These are phyloP conservation scores for Chamaedrilus cognettii DNA, from an alignment of 2,888 invertebrate species.

Conservation along the genomic window DNA sequence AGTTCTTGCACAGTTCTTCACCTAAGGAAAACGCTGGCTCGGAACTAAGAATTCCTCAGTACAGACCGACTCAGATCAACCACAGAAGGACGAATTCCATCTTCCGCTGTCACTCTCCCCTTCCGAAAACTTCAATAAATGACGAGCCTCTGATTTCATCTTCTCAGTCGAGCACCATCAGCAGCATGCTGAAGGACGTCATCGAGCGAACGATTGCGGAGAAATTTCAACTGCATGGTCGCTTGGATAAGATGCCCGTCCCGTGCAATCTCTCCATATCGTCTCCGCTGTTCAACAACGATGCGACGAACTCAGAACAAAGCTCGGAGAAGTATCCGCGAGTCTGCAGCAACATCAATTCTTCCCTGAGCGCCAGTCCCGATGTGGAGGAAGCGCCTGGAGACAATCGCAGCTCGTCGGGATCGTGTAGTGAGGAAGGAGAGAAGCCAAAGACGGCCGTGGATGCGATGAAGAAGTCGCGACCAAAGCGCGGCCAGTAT, in stretches of 20 bases:
- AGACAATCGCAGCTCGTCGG: not conserved
- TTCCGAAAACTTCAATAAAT: too few relatives aligned
- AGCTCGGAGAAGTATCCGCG: not conserved
- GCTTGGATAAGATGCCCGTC: too few relatives aligned
- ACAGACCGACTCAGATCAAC: not conserved
- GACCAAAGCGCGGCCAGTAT: not conserved
- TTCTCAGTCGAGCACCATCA: slow-evolving; percentile 3
- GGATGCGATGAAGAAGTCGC: not conserved
- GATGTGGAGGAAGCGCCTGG: not conserved
- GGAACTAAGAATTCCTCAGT: not conserved
- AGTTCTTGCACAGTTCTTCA: too few relatives aligned
- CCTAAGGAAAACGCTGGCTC: too few relatives aligned
- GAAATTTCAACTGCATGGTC: slow-evolving; percentile 66
- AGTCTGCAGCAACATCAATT: too few relatives aligned
- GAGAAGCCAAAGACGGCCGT: not conserved
- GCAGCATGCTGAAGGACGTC: slow-evolving; percentile 72
- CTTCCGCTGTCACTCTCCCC: not conserved
- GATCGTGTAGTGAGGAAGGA: slow-evolving; percentile 2
- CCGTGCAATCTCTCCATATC: too few relatives aligned
- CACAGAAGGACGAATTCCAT: too few relatives aligned
- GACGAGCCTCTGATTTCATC: too few relatives aligned
- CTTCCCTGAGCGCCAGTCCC: slow-evolving; percentile 13
- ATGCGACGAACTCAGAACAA: not conserved
- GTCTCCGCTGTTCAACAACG: too few relatives aligned
- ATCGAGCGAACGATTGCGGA: slow-evolving; percentile 91